Evolutionary conservation across 1,140 invertebrate genomes (phyloP).

Genomic region (Gonioctena quinquepunctata): DNA sequence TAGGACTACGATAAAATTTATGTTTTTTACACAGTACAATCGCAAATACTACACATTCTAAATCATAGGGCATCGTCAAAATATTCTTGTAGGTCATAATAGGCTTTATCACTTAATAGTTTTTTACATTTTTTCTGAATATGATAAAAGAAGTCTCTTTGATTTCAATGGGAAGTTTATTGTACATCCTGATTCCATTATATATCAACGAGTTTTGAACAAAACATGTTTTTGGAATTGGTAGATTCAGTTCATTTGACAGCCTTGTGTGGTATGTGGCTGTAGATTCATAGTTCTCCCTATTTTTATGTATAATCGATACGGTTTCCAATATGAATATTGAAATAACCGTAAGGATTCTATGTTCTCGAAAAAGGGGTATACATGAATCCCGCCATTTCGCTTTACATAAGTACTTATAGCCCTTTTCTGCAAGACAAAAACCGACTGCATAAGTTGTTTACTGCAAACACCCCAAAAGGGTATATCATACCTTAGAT

Average conservation of each 20-base stretch:
- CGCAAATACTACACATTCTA: too few relatives aligned
- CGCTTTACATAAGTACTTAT: too few relatives aligned
- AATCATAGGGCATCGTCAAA: too few relatives aligned
- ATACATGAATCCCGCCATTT: background rate
- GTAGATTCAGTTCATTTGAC: background rate
- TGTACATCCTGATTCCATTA: background rate
- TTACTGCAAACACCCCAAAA: background rate
- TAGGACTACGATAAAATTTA: too few relatives aligned
- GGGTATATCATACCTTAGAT: background rate
- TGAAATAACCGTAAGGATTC: constrained; percentile 2
- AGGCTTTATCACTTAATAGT: too few relatives aligned
- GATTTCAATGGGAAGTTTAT: background rate
- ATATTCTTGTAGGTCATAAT: too few relatives aligned
- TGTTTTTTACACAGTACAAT: too few relatives aligned
- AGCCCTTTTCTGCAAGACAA: too few relatives aligned
- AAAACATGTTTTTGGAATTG: constrained; percentile 1
- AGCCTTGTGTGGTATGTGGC: background rate
- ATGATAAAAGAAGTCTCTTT: too few relatives aligned
- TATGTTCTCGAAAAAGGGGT: background rate
- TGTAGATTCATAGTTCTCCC: background rate
- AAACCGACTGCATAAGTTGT: background rate
- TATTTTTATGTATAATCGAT: constrained; percentile 6
- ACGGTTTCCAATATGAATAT: constrained; percentile 1
- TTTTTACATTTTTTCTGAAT: too few relatives aligned
- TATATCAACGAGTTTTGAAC: constrained; percentile 5